Conservation (phyloP, 2,888 invertebrate species). For the Noctuana brunneofusca region DNA sequence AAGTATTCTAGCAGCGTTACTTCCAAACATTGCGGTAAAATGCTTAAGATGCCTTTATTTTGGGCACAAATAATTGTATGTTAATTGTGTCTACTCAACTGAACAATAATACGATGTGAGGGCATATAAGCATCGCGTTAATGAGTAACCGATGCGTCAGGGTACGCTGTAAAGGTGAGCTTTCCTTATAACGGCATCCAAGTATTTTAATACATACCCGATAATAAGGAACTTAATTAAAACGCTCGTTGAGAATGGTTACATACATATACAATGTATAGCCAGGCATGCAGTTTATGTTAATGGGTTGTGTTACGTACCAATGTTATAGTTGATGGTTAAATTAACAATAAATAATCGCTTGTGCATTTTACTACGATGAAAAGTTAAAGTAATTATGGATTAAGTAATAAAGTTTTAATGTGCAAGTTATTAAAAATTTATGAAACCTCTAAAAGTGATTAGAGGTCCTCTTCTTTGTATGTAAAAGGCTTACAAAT, state of each 20-base stretch:
- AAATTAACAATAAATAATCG: background rate
- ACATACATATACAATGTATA: background rate
- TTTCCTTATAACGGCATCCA: conserved; percentile 25
- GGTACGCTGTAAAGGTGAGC: conserved; percentile 25
- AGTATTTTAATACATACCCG: conserved; percentile 4
- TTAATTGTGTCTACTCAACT: conserved; percentile 1
- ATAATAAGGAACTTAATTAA: conserved; percentile 28
- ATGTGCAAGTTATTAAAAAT: no score
- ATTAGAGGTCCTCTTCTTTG: no score
- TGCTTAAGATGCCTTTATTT: background rate
- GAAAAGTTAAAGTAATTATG: no score
- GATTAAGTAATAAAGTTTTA: no score
- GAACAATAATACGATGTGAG: conserved; percentile 1
- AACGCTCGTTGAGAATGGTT: conserved; percentile 4
- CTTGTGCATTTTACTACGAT: background rate
- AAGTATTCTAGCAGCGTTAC: no score
- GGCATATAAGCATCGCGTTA: background rate
- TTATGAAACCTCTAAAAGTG: no score
- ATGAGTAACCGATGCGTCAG: background rate
- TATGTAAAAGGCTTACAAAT: no score
- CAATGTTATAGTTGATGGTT: no score
- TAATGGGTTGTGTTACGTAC: background rate
- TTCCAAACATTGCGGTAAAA: no score
- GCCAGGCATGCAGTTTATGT: background rate
- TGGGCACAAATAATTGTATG: background rate